Conservation (phyloP, 1,140 invertebrate genomes). For the Drosophila oshimai region DNA sequence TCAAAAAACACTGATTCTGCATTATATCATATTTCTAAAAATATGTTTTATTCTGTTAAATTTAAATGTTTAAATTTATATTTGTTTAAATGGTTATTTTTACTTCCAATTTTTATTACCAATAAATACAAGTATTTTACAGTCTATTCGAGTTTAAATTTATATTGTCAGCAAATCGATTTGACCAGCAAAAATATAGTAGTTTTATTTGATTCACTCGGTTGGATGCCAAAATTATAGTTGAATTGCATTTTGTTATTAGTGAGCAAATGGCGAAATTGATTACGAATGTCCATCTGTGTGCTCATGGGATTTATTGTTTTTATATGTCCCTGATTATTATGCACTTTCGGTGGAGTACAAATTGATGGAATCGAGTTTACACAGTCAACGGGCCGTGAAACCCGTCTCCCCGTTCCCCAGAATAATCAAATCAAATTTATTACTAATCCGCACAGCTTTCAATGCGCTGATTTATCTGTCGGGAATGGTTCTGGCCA, state of each 20-base stretch:
- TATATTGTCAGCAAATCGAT: neutral
- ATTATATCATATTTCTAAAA: too few species aligned
- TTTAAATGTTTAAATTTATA: too few species aligned
- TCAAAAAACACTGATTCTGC: too few species aligned
- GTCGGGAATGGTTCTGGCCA: slow-evolving; percentile 1
- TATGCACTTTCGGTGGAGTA: slow-evolving; percentile 12
- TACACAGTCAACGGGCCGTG: slow-evolving; percentile 1
- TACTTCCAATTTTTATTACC: neutral
- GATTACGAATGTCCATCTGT: slow-evolving; percentile 24
- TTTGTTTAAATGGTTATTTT: too few species aligned
- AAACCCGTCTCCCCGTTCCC: neutral
- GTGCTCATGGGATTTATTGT: slow-evolving; percentile 35
- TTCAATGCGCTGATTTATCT: slow-evolving; percentile 17
- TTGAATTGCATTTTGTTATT: slow-evolving; percentile 33
- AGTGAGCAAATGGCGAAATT: slow-evolving; percentile 25
- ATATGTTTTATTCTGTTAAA: neutral
- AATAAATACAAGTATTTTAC: neutral
- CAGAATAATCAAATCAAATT: slow-evolving; percentile 37
- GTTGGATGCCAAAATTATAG: slow-evolving; percentile 14
- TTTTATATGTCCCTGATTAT: slow-evolving; percentile 14
- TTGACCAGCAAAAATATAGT: neutral
- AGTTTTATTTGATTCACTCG: slow-evolving; percentile 4
- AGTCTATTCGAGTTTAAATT: neutral
- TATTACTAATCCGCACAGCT: slow-evolving; percentile 27
- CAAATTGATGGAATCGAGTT: slow-evolving; percentile 2